phyloP scores from a whole-genome alignment of 2,888 invertebrate genomes.

The Tipula lateralis region DNA sequence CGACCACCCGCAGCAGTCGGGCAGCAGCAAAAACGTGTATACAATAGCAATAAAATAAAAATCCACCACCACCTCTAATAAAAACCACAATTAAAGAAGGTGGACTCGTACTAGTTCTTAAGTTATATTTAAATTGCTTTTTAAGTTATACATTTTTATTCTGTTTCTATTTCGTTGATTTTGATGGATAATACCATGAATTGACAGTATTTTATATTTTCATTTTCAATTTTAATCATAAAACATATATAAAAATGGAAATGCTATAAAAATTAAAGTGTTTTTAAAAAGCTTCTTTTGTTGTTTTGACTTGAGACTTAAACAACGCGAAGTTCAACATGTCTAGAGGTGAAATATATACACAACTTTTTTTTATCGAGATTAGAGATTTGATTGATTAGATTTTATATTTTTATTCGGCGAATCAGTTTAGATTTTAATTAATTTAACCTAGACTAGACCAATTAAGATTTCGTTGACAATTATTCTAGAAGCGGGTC shows the following conservation, averaged over 20 bases:
- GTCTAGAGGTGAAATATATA: neutral
- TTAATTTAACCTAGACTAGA: neutral
- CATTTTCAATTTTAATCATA: neutral
- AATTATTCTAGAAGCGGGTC: no score
- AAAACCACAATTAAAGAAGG: neutral
- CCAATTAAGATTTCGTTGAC: neutral
- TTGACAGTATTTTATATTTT: neutral
- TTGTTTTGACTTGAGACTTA: neutral
- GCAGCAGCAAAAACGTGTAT: neutral
- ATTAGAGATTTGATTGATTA: neutral
- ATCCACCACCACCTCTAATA: neutral
- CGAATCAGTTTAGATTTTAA: neutral
- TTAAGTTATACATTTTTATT: neutral
- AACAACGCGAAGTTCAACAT: neutral
- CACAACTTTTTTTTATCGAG: neutral
- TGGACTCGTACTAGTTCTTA: neutral
- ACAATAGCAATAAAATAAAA: neutral
- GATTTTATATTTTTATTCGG: neutral
- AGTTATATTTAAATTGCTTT: neutral
- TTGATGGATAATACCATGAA: slow-evolving; percentile 19
- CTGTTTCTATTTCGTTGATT: neutral
- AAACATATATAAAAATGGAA: neutral
- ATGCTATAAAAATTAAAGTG: neutral
- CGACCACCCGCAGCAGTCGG: neutral
- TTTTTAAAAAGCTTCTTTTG: neutral